Base-by-base conservation (phyloP, 2,113 vertebrate genomes). In the Grammomys dolichurus region DNA sequence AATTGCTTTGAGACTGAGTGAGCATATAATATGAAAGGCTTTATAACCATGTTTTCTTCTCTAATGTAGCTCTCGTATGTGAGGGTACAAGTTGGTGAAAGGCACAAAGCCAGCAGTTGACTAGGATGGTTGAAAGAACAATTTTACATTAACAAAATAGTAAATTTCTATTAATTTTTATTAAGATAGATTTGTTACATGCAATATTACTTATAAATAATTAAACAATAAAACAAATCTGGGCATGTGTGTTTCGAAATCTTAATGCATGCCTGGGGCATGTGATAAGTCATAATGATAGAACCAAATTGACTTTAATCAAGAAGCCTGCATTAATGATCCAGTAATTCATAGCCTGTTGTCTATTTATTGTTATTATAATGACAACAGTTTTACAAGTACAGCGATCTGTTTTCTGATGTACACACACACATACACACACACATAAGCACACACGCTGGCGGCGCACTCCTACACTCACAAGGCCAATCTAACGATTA, bases 221-320 rank as follows among this genome's bases (percentile, higher is more conserved):
- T 97, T 97, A 92, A 98, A 96, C 89, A 97, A 94, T 93, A 77
- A 97, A 95, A 54, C 48, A 97, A 98, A n/a, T 95, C 56, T 95
- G 94, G 54, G 93, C 94, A 70, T 94, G 76, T 98, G 96, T 96
- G 93, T 78, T 94, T 93, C 90, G 92, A 90, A 87, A 91, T 98
- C 95, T 97, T 97, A 97, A 97, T 97, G 90, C 94, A 93, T 96
- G 96, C 98, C 97, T 96, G 60, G 56, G 96, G 97, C 96, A 70
- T 73, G 0, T 78, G 96, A 84, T 96, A 98, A 98, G 91, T 98
- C 95, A 95, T 93, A 92, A 97, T 97, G 94, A 95, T 95, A 97
- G 95, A 98, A 97, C 95, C 94, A 98, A 98, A 98, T 92, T 98
- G 82, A 96, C 97, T 98, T 98, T 98, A 98, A 98, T 98, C 96